Percentiles rank a stretch among this genome's conserved stretches.
Conservation (phyloP, 2,888 invertebrate species). For the Parnassius smintheus region DNA sequence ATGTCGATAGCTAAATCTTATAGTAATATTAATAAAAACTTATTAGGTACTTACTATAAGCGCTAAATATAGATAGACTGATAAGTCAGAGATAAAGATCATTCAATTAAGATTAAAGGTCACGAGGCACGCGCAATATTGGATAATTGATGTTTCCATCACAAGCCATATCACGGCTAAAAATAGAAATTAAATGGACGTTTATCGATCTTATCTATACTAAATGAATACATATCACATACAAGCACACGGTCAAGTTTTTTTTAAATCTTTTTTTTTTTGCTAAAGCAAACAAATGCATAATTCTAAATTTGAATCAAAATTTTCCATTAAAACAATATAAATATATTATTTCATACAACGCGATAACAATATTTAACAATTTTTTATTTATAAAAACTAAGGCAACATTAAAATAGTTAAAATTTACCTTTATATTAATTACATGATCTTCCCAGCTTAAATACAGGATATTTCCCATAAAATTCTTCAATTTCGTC, state of each 20-base stretch:
- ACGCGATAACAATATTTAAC: neutral
- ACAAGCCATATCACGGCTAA: conserved; percentile 31
- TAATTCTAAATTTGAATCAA: neutral
- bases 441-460: conserved; percentile 53
- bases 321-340: neutral
- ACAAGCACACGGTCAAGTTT: no score
- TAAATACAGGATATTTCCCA: conserved; percentile 31
- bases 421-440: conserved; percentile 48
- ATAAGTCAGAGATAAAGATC: conserved; percentile 33
- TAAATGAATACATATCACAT: no score
- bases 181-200: conserved; percentile 25
- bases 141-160: conserved; percentile 38
- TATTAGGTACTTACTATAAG: no score
- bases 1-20: no score
- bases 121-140: conserved; percentile 41
- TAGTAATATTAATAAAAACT: no score
- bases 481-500: conserved; percentile 57
- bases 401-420: conserved; percentile 1
- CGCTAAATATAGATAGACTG: conserved; percentile 9
- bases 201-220: conserved; percentile 1
- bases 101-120: conserved; percentile 42
- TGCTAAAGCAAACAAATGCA: no score
- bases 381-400: neutral
- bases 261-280: no score
- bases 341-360: neutral